These are phyloP conservation scores for Cherax quadricarinatus DNA, from an alignment of 1,140 invertebrate genomes.

Conservation along the genomic window DNA sequence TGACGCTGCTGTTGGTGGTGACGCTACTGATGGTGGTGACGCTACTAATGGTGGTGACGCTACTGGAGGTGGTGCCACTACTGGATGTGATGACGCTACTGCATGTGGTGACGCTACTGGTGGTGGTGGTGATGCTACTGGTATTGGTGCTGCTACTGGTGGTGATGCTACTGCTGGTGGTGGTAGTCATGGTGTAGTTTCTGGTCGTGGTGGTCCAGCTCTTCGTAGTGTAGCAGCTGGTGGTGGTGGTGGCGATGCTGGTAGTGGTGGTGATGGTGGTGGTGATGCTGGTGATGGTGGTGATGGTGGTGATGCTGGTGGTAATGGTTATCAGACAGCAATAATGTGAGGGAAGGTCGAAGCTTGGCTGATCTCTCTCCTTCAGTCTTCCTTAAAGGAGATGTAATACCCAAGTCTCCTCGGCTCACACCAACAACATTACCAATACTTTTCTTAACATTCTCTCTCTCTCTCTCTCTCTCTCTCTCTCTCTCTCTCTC, in stretches of 20 bases:
- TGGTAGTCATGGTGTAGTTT: not conserved
- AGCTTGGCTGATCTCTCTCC: conserved; percentile 62
- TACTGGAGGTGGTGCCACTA: not conserved
- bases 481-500: conserved; percentile 33
- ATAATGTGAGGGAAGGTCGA: conserved; percentile 35
- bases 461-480: conserved; percentile 13
- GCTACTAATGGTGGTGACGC: not conserved
- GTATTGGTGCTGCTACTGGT: not conserved
- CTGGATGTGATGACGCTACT: not conserved
- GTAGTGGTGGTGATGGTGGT: not conserved
- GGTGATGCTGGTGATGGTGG: not conserved
- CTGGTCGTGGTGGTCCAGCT: not conserved
- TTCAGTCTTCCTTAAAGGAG: conserved; percentile 66
- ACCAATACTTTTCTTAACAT: conserved; percentile 4
- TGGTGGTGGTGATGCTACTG: not conserved
- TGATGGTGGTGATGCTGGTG: not conserved
- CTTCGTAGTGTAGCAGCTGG: not conserved
- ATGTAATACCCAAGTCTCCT: conserved; percentile 11
- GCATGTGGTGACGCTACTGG: not conserved
- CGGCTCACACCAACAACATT: conserved; percentile 18
- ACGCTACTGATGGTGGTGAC: not conserved
- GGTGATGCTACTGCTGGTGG: not conserved
- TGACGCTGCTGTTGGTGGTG: not conserved
- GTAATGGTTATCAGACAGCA: conserved; percentile 39
- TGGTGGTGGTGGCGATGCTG: not conserved